These are phyloP conservation scores for Acestrorhynchus altus DNA, from an alignment of 2,797 vertebrate genomes.

Conservation along the genomic window DNA sequence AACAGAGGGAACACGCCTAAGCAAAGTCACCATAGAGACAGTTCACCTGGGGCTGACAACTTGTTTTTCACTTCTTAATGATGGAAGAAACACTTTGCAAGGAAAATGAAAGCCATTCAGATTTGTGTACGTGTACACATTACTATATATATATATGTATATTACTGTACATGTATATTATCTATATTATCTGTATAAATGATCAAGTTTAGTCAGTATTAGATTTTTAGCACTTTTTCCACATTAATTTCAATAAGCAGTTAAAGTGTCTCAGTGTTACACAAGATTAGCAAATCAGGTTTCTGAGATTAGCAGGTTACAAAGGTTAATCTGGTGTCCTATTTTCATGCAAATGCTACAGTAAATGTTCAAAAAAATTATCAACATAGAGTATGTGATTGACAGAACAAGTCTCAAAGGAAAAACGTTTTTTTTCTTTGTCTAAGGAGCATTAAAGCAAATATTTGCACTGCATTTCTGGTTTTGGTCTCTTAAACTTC, in stretches of 20 bases:
- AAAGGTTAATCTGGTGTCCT: not conserved
- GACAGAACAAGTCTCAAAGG: too few relatives aligned
- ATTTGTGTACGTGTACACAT: not conserved
- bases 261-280: too few relatives aligned
- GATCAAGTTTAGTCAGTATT: too few relatives aligned
- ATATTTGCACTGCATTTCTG: too few relatives aligned
- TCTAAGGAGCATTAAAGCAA: too few relatives aligned
- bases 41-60: slow-evolving; percentile 26
- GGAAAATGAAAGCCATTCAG: not conserved
- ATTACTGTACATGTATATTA: too few relatives aligned
- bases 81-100: not conserved
- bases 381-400: too few relatives aligned
- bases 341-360: not conserved
- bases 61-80: slow-evolving; percentile 33
- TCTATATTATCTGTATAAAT: not conserved
- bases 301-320: slow-evolving; percentile 6
- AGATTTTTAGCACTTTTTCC: too few relatives aligned
- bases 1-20: slow-evolving; percentile 28
- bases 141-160: too few relatives aligned
- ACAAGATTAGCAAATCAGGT: not conserved
- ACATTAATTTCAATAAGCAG: not conserved
- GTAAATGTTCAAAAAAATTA: too few relatives aligned
- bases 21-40: slow-evolving; percentile 50
- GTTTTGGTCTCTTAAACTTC: too few relatives aligned
- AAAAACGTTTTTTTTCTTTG: too few relatives aligned